Evolutionary conservation across 2,888 invertebrate species (phyloP).

Genomic region (Drosophila peninsularis): DNA sequence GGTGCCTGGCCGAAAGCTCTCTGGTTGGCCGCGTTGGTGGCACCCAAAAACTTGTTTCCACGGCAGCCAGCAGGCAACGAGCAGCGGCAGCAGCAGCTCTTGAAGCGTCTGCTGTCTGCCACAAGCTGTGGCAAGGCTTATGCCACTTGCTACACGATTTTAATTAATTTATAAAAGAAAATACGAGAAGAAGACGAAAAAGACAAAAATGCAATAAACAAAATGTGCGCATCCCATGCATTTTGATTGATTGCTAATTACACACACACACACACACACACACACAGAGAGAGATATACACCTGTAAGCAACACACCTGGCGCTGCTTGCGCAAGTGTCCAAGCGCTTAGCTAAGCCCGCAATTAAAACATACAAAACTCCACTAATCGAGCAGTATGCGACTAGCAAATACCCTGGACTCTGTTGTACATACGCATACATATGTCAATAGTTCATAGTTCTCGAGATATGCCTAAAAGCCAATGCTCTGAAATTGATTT

Average conservation of each 20-base stretch:
- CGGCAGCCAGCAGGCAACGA: not conserved
- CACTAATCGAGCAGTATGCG: not conserved
- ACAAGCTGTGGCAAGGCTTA: constrained; percentile 65
- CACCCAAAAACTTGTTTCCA: constrained; percentile 37
- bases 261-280: constrained; percentile 32
- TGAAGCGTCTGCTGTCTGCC: constrained; percentile 35
- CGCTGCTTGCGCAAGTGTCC: constrained; percentile 37
- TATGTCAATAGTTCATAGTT: too few species aligned
- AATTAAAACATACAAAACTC: constrained; percentile 24
- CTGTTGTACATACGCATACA: too few species aligned
- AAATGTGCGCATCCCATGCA: constrained; percentile 74
- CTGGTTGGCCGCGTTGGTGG: constrained; percentile 51
- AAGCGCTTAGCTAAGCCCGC: constrained; percentile 15
- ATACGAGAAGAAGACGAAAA: constrained; percentile 4
- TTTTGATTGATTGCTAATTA: constrained; percentile 82
- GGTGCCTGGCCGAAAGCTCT: constrained; percentile 59
- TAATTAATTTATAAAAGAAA: constrained; percentile 68
- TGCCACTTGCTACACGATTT: constrained; percentile 69
- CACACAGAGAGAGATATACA: too few species aligned
- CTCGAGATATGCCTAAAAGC: too few species aligned
- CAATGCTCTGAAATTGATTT: too few species aligned
- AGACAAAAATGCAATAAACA: constrained; percentile 47
- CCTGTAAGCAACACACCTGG: constrained; percentile 45
- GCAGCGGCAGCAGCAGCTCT: constrained; percentile 5
- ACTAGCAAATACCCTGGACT: constrained; percentile 5